Evolutionary conservation across 1,140 invertebrate genomes (phyloP).

Genomic region (Brachionus manjavacas): DNA sequence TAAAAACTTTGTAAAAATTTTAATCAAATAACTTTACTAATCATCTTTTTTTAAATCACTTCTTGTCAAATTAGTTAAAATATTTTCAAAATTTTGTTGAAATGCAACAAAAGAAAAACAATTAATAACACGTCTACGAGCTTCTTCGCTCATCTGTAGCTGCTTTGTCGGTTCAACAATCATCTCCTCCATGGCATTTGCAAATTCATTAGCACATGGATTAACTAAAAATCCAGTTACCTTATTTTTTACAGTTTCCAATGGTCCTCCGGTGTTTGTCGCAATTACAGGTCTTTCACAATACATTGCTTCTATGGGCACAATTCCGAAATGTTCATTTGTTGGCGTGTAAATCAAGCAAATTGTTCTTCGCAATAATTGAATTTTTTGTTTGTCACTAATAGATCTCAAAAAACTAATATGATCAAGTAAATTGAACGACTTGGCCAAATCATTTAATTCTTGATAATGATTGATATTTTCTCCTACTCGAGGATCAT

Average conservation of each 20-base stretch:
- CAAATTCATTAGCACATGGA: conserved; percentile 66
- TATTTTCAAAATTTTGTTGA: conserved; percentile 52
- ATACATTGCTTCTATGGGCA: conserved; percentile 97
- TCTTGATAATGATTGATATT: conserved; percentile 83
- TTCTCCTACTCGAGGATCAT: conserved; percentile 79
- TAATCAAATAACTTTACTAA: not conserved
- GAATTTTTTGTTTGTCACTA: conserved; percentile 74
- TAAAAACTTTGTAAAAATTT: not conserved
- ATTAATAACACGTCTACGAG: conserved; percentile 67
- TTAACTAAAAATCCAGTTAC: conserved; percentile 82
- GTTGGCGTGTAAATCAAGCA: conserved; percentile 88
- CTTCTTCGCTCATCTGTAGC: conserved; percentile 67
- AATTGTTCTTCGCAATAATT: conserved; percentile 69
- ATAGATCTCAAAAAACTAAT: conserved; percentile 67
- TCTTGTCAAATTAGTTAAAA: not conserved
- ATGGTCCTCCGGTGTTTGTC: conserved; percentile 86
- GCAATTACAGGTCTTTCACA: conserved; percentile 85
- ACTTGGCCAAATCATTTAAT: conserved; percentile 64
- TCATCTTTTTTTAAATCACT: not conserved
- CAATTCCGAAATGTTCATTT: conserved; percentile 98
- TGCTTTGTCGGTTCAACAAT: conserved; percentile 60
- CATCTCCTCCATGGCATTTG: conserved; percentile 70
- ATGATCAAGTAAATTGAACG: conserved; percentile 62
- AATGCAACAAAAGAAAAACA: conserved; percentile 77
- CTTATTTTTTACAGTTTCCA: conserved; percentile 81